Evolutionary conservation across 2,113 vertebrate genomes (phyloP), one percentile per base, ranked within the genome.

Genomic region (Pygoscelis antarcticus): DNA sequence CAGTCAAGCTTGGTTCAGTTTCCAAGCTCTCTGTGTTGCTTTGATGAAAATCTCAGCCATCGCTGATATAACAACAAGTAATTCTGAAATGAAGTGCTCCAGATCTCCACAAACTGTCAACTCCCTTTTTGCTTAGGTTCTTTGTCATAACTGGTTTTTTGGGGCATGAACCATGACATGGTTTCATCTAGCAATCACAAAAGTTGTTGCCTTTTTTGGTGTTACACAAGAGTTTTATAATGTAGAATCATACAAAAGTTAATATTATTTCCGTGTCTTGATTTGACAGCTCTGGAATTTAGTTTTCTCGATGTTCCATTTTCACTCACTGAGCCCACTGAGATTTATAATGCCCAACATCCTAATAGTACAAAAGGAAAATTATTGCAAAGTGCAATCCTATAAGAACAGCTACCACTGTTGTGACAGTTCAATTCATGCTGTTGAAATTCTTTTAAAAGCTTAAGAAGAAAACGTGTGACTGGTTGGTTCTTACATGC

Each of bases 161-260:
- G 9, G 38, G 7, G 11, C 21, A 70, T 1, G 3, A 77, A 34
- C 21, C 17, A 30, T 22, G 42, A 55, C 26, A 61, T 0, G 0
- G 10, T 27, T 82, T 86, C 29, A 61, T 32, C 51, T n/a, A 71
- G 22, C n/a, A 72, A 21, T 40, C 34, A 71, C 3, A 3, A 49
- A 81, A 87, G 47, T 34, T 60, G 8, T 52, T 89, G 21, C 42
- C 21, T 32, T 51, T 16, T 84, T 78, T 38, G 23, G 29, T n/a
- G 25, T 34, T 64, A 72, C 11, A 51, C 11, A 52, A 51, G 21
- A 51, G 16, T 52, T 68, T 68, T 64, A 55, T 13, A 77, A 32
- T 4, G 4, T 10, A 47, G 38, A 75, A 71, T 55, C 22, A 29
- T 40, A 32, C 2, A 55, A 55, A 19, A 86, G 36, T 72, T 83